These are phyloP conservation scores for Actinostola sp. DNA, from an alignment of 92 coral and sea anemone genomes.

Conservation along the genomic window DNA sequence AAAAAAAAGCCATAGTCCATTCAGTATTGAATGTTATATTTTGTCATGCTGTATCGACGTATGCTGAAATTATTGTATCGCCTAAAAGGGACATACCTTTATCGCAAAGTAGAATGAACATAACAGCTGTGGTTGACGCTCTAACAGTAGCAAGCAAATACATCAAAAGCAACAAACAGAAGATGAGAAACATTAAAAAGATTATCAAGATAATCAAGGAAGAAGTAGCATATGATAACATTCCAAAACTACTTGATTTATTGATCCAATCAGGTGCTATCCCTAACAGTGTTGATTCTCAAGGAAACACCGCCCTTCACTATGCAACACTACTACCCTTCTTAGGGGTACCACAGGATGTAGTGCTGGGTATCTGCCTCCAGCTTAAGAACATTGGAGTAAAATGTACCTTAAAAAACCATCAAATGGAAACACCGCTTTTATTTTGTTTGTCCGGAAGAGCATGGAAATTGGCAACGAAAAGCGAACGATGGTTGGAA, in stretches of 20 bases:
- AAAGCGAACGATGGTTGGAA: not conserved
- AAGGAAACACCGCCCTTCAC: slow-evolving; percentile 40
- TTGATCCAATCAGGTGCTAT: slow-evolving; percentile 19
- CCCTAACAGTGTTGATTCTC: slow-evolving; percentile 29
- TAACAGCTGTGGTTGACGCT: too few species aligned
- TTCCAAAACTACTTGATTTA: not conserved
- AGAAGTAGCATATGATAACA: too few species aligned
- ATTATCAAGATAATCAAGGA: too few species aligned
- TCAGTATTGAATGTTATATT: not conserved
- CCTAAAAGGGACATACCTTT: too few species aligned
- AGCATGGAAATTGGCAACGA: too few species aligned
- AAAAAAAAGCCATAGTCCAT: not conserved
- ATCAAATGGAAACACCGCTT: slow-evolving; percentile 20
- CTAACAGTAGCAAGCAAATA: too few species aligned
- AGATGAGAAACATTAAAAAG: not conserved
- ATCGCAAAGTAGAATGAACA: too few species aligned
- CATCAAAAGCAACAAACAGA: too few species aligned
- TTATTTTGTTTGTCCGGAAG: slow-evolving; percentile 3
- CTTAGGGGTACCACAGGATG: slow-evolving; percentile 3
- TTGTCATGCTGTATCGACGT: not conserved
- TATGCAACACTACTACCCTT: slow-evolving; percentile 5
- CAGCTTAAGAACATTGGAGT: slow-evolving; percentile 9
- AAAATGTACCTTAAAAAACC: not conserved
- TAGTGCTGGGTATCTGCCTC: not conserved
- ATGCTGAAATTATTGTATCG: too few species aligned